A percentile compares a stretch with the other conserved stretches of the same genome.
phyloP scores from a whole-genome alignment of 2,888 invertebrate species.

The Xestia rhomboidea region DNA sequence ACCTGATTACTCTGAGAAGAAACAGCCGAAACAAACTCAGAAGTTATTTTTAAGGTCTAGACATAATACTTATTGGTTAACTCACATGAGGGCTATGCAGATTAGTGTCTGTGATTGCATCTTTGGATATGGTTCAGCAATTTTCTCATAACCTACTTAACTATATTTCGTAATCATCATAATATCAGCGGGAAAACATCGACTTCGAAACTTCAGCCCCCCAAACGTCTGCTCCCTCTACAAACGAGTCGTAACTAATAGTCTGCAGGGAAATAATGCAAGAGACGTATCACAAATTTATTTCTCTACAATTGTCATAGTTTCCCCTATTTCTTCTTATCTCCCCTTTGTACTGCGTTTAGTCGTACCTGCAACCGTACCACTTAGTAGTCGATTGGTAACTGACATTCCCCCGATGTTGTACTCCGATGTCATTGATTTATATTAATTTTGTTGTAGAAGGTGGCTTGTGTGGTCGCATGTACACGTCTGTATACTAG shows the following conservation, averaged over 20 bases:
- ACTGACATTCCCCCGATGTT: constrained; percentile 47
- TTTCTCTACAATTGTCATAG: constrained; percentile 55
- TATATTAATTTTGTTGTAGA: constrained; percentile 15
- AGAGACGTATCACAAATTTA: constrained; percentile 59
- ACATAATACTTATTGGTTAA: no score
- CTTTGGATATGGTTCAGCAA: neutral
- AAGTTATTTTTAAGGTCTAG: no score
- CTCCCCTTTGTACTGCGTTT: constrained; percentile 58
- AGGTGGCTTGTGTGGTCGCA: constrained; percentile 18
- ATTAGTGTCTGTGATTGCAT: neutral
- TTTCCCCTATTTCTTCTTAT: constrained; percentile 54
- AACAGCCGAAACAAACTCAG: no score
- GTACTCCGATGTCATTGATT: constrained; percentile 43
- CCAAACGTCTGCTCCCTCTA: neutral
- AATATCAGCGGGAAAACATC: neutral
- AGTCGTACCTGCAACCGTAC: constrained; percentile 57
- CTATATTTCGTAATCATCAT: neutral
- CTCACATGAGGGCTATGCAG: no score
- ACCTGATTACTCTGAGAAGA: no score
- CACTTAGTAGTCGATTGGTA: constrained; percentile 54
- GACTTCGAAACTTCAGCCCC: neutral
- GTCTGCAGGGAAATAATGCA: constrained; percentile 60
- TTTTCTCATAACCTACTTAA: neutral
- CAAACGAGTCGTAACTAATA: constrained; percentile 49
- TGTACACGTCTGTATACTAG: neutral